Evolutionary conservation across 2,888 invertebrate genomes (phyloP), one percentile per base, ranked within the genome.

Genomic region (Limnephilus auricula): DNA sequence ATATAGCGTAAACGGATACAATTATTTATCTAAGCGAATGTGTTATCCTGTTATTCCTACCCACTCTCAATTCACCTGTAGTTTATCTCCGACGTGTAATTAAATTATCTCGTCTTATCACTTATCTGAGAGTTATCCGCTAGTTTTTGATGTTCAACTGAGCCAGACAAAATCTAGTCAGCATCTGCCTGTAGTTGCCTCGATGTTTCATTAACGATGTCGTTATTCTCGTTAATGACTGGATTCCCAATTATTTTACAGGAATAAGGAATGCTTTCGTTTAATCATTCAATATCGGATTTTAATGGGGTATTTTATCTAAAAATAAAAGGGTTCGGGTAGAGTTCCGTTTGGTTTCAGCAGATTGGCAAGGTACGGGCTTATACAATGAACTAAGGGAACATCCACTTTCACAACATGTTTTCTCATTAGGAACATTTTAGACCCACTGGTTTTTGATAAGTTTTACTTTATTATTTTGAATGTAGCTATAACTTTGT

Each of bases 211-310:
- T 87, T 87, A 87, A 87, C 87, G 87, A 87, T 50, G 31, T 87
- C 87, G 65, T 87, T 87, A 87, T 78, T 87, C 30, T 34, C 78
- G 31, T 87, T 50, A 87, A 50, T 87, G 87, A 87, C 65, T 65
- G 87, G 87, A 87, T 87, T n/a, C 78, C 50, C 87, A 50, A 87
- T 50, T 87, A 50, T 50, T 50, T 87, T 65, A 31, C 30, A 9
- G 65, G 65, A 87, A 34, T 87, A 25, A 87, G 30, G 87, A 32
- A 87, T 87, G 87, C n/a, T 30, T 32, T 31, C 87, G 31, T 65
- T 87, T 87, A 31, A 65, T 87, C 87, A 87, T 87, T 31, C 50
- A 18, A 65, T 65, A 65, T 31, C 85, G n/a, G 85, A 45, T 85
- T 85, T 40, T 82, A 82, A 82, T 82, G 25, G 82, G 34, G 34